Conservation (phyloP, 2,888 invertebrate genomes). For the Apamea anceps region DNA sequence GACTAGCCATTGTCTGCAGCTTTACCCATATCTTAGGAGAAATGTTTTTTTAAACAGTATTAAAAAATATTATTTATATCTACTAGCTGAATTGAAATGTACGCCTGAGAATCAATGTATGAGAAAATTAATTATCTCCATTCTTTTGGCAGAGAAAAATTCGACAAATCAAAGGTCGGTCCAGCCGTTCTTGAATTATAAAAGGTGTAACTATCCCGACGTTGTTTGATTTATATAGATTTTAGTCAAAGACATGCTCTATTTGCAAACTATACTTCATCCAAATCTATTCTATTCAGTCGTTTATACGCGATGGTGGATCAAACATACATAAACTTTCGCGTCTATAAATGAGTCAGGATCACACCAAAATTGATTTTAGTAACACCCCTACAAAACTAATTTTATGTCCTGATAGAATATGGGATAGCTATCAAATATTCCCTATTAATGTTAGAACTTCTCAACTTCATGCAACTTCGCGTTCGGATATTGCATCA, state of each 20-base stretch:
- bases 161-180: neutral
- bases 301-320: neutral
- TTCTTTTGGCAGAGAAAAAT: neutral
- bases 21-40: neutral
- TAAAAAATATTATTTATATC: neutral
- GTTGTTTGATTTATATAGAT: neutral
- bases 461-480: constrained; percentile 24
- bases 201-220: neutral
- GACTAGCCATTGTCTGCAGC: neutral
- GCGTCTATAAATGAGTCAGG: neutral
- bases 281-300: neutral
- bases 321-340: neutral
- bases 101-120: no score
- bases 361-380: neutral
- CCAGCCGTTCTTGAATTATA: neutral
- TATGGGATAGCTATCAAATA: constrained; percentile 7
- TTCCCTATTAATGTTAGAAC: constrained; percentile 30
- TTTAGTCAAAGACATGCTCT: neutral
- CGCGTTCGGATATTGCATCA: constrained; percentile 39
- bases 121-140: no score
- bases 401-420: constrained; percentile 16
- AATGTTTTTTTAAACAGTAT: neutral
- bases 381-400: constrained; percentile 2
- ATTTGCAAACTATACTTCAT: neutral
- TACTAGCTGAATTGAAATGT: no score